Evolutionary conservation across 2,888 invertebrate species (phyloP), one percentile per base, ranked within the genome.

Genomic region (Mesochorus sp.): DNA sequence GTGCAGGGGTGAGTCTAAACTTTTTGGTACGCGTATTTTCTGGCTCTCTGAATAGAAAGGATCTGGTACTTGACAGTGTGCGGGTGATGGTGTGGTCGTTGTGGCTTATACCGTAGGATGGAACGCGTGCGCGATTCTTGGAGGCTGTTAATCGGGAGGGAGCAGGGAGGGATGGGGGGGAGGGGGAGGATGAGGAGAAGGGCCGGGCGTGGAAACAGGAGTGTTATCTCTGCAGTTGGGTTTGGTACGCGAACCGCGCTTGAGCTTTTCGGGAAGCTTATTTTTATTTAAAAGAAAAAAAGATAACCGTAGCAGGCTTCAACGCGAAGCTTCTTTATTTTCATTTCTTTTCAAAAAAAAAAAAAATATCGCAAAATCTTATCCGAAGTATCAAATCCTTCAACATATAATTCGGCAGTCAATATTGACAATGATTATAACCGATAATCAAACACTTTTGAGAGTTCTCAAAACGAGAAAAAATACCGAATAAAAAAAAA

Each of bases 211-310:
- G 83, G 83, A 82, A 81, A 85, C 81, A 85, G 84, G 68, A 81
- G 86, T 84, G 82, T 85, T 84, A 85, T 44, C 82, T 81, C 79
- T 85, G 86, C 87, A 89, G 89, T 89, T 88, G 88, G 88, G 88
- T 87, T 89, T 89, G 87, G 88, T 88, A 84, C 88, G 89, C 88
- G 88, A 83, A 81, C 83, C 86, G 87, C 85, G 87, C 82, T 66
- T 64, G 70, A 70, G 78, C 70, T 70, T 64, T 53, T 59, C 66
- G 64, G 51, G 37, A 64, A 71, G 59, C 74, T 74, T 74, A 66
- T 74, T 59, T 53, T 24, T 61, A 51, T 12, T 19, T 8, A 34
- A 17, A 28, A 39, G 44, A 51, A 34, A 34, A 8, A 47, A 6
- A 53, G 6, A 26, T 8, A 24, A 57, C 17, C 12, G 8, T 31